Evolutionary conservation across 1,140 invertebrate species (phyloP), one percentile per base, ranked within the genome.

Genomic region (Acyrthosiphon pisum): DNA sequence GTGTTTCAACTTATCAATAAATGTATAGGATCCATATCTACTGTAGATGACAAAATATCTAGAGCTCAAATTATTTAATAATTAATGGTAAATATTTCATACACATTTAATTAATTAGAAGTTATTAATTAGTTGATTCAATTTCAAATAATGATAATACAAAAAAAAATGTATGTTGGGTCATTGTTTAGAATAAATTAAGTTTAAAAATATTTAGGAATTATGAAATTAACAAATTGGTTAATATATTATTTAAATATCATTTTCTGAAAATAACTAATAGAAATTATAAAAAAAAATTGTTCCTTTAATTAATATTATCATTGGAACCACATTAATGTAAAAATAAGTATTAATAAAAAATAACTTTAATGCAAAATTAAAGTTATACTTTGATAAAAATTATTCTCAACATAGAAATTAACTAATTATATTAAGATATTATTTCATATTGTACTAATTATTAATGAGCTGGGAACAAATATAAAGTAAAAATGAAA

Each of bases 321-420:
- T 18, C 60, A 76, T 76, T 76, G 60, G 30, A 88, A 88, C 41
- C 0, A 86, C 35, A 86, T 86, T 86, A 48, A 30, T 87, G 18
- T 87, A 87, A 87, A 87, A 87, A 87, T 46, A 87, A 87, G 84
- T 46, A 46, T 84, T 84, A 84, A 84, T 83, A 83, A 26, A 76
- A 6, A 26, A 41, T 84, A 41, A 41, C 4, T 76, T 76, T 76
- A 76, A 76, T n/a, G n/a, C 41, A 86, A 86, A 44, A 46, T 86
- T 86, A 86, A 86, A 30, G 48, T 76, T 46, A 86, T 20, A 86
- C 26, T 46, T 50, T 53, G 87, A 89, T 89, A 53, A 53, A 88
- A 89, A 53, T 50, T 35, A 53, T 37, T 53, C 37, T 23, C 8
- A 89, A 53, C 20, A 53, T 89, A 9, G 3, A 53, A 87, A 87